Percentiles rank a stretch among this genome's conserved stretches.
Evolutionary conservation across 2,888 invertebrate species (phyloP).

Genomic region (Nomada hirtipes): DNA sequence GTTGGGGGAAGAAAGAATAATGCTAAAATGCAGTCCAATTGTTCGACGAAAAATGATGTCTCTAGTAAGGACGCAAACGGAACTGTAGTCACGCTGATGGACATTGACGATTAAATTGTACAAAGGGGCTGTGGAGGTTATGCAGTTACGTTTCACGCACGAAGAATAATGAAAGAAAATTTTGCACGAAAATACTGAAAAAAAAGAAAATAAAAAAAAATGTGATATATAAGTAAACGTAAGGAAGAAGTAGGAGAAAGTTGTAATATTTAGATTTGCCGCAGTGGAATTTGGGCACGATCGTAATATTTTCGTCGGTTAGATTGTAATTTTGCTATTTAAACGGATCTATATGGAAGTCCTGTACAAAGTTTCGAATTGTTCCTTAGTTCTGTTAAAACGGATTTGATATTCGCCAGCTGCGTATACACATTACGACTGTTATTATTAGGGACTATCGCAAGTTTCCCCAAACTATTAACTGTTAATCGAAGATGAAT

Average conservation of each 20-base stretch:
- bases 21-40: not conserved
- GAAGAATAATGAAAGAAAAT: slow-evolving; percentile 1
- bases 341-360: slow-evolving; percentile 17
- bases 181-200: not conserved
- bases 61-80: not conserved
- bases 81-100: not conserved
- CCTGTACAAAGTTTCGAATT: slow-evolving; percentile 48
- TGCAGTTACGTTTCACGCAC: not conserved
- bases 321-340: slow-evolving; percentile 27
- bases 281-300: not conserved
- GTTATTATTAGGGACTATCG: slow-evolving; percentile 15
- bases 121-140: not conserved
- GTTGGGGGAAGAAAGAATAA: too few relatives aligned
- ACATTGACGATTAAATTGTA: slow-evolving; percentile 8
- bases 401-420: too few relatives aligned
- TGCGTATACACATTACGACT: slow-evolving; percentile 7
- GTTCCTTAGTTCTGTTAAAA: slow-evolving; percentile 37
- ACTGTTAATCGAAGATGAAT: not conserved
- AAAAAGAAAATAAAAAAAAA: slow-evolving; percentile 4
- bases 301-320: not conserved
- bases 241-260: not conserved
- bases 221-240: slow-evolving; percentile 37
- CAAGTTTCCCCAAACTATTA: not conserved
- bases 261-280: not conserved
- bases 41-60: not conserved